Conservation (phyloP, 2,797 vertebrate species). For the Eurystomus glaucurus region DNA sequence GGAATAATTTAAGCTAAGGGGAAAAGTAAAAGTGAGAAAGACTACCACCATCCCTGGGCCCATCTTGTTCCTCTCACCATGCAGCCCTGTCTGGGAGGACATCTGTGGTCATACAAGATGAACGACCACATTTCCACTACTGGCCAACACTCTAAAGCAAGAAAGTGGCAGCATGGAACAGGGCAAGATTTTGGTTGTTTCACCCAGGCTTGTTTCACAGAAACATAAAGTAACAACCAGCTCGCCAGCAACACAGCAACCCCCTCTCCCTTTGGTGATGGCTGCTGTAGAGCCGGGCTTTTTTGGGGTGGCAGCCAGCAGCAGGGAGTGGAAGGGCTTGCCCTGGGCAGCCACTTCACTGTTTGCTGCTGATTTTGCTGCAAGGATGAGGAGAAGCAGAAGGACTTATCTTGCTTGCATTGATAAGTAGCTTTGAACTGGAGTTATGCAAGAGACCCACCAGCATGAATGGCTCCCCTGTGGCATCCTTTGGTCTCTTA, state of each 20-base stretch:
- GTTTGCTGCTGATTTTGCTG: background rate
- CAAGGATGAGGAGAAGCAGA: background rate
- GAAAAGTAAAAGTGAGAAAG: conserved; percentile 68
- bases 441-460: background rate
- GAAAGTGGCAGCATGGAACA: background rate
- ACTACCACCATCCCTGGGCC: background rate
- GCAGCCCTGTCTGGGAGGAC: background rate
- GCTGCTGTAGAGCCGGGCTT: background rate
- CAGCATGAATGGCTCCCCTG: background rate
- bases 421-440: background rate
- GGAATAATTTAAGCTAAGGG: conserved; percentile 70
- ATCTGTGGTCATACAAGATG: background rate
- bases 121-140: background rate
- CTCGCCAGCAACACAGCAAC: background rate
- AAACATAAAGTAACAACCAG: background rate
- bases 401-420: background rate
- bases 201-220: background rate
- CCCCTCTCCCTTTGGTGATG: background rate
- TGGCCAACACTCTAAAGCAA: background rate
- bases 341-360: rapidly evolving
- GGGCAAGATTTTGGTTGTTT: background rate
- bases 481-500: background rate
- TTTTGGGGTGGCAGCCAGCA: background rate
- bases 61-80: background rate
- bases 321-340: background rate